A percentile compares a stretch with the other conserved stretches of the same genome.
Evolutionary conservation across 2,797 vertebrate species (phyloP).

Genomic region (Acipenser oxyrinchus): DNA sequence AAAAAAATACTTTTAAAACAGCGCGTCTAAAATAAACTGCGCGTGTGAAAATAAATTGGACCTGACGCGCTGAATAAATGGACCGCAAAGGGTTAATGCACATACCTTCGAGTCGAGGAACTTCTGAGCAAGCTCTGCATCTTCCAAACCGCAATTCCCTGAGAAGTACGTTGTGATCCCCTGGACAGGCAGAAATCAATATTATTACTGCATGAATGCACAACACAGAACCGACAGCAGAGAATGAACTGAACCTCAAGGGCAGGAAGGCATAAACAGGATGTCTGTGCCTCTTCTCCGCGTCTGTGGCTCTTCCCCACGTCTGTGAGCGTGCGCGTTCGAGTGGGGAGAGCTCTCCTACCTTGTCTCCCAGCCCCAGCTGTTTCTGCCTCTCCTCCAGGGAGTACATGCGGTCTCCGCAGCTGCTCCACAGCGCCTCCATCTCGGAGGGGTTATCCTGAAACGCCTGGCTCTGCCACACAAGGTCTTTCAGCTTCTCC

Average conservation of each 20-base stretch:
- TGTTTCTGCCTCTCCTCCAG: constrained; percentile 74
- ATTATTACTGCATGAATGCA: constrained; percentile 2
- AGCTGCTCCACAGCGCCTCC: constrained; percentile 66
- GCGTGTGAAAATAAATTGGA: too few relatives aligned
- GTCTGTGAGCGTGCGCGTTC: neutral
- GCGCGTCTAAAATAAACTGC: too few relatives aligned
- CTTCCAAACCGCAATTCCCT: constrained; percentile 74
- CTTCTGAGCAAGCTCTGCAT: constrained; percentile 79
- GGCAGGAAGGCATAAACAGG: neutral
- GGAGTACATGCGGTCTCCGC: constrained; percentile 68
- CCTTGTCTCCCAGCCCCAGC: constrained; percentile 75
- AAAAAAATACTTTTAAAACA: too few relatives aligned
- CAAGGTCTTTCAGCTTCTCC: constrained; percentile 77
- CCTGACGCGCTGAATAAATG: too few relatives aligned
- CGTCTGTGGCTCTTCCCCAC: neutral
- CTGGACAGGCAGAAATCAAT: constrained; percentile 40
- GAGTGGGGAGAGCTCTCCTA: constrained; percentile 27
- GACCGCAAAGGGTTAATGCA: neutral
- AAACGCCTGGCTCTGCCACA: constrained; percentile 71
- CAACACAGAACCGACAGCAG: neutral
- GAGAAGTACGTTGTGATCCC: constrained; percentile 87
- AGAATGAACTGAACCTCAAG: neutral
- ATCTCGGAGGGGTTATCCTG: constrained; percentile 61
- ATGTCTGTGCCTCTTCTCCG: neutral
- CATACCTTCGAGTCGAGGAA: constrained; percentile 82